Evolutionary conservation across 2,888 invertebrate species (phyloP).

Genomic region (Cataglyphis albicans): DNA sequence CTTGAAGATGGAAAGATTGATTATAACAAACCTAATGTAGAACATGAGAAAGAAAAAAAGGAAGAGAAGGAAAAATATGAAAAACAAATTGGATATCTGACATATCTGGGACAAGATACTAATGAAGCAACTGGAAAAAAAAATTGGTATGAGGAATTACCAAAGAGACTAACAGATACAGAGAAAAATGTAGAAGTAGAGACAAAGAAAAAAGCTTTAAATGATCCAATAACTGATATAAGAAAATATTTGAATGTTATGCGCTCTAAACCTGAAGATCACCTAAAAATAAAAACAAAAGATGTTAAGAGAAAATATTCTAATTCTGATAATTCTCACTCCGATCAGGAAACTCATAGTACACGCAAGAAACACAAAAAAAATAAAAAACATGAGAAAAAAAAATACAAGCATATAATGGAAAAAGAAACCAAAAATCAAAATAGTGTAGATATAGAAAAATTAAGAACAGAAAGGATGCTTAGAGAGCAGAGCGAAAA

Average conservation of each 20-base stretch:
- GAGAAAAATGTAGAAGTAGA: constrained; percentile 89
- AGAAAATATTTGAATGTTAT: constrained; percentile 87
- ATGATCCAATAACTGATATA: constrained; percentile 92
- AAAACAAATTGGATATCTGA: constrained; percentile 98
- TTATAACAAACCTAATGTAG: constrained; percentile 91
- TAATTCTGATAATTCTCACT: constrained; percentile 68
- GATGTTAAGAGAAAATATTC: constrained; percentile 77
- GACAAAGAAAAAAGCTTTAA: constrained; percentile 89
- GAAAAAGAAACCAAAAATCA: constrained; percentile 35
- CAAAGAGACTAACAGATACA: constrained; percentile 87
- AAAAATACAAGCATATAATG: constrained; percentile 62
- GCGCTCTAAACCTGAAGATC: constrained; percentile 66
- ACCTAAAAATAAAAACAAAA: constrained; percentile 60
- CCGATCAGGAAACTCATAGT: constrained; percentile 70
- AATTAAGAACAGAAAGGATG: constrained; percentile 92
- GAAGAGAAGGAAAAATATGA: constrained; percentile 98
- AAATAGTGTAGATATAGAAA: constrained; percentile 87
- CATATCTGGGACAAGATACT: constrained; percentile 97
- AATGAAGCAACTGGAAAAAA: constrained; percentile 94
- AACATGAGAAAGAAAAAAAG: constrained; percentile 95
- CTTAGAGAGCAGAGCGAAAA: constrained; percentile 94
- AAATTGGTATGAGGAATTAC: constrained; percentile 95
- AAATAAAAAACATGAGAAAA: constrained; percentile 79
- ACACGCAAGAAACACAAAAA: constrained; percentile 76
- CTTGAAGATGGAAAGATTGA: constrained; percentile 91